Evolutionary conservation across 1,140 invertebrate genomes (phyloP).

Genomic region (Pogonomyrmex barbatus): DNA sequence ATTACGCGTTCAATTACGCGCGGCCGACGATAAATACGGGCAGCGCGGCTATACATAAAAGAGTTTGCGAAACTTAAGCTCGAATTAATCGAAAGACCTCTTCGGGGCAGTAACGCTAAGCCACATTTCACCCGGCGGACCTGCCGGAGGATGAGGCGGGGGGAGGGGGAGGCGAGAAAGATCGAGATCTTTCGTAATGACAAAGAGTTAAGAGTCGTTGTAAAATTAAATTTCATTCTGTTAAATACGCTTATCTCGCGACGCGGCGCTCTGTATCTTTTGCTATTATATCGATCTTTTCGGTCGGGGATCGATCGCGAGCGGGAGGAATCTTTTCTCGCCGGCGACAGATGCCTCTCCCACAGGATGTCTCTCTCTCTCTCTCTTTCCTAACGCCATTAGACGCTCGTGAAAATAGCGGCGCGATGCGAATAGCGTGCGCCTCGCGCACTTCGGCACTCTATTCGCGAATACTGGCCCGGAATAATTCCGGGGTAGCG

Average conservation of each 20-base stretch:
- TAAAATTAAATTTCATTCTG: conserved; percentile 38
- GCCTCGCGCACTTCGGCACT: neutral
- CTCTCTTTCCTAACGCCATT: conserved; percentile 38
- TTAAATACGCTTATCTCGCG: neutral
- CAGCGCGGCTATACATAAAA: conserved; percentile 52
- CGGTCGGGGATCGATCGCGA: conserved; percentile 17
- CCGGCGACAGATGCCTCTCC: conserved; percentile 45
- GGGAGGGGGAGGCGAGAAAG: neutral
- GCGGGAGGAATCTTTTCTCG: conserved; percentile 2
- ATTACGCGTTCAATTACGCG: conserved; percentile 64
- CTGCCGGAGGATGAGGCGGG: neutral
- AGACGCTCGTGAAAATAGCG: conserved; percentile 49
- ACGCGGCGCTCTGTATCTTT: neutral
- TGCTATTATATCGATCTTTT: conserved; percentile 25
- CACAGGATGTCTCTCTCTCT: conserved; percentile 3
- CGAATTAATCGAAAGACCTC: conserved; percentile 54
- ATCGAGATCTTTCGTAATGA: conserved; percentile 3
- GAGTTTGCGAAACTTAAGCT: conserved; percentile 62
- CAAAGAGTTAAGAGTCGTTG: conserved; percentile 23
- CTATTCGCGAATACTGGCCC: conserved; percentile 57
- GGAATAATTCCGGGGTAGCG: conserved; percentile 59
- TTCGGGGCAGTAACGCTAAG: conserved; percentile 44
- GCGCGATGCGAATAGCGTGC: conserved; percentile 14
- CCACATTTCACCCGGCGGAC: conserved; percentile 32
- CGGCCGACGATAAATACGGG: conserved; percentile 45